Evolutionary conservation across 1,140 invertebrate genomes (phyloP), one percentile per base, ranked within the genome.

Genomic region (Spodoptera frugiperda): DNA sequence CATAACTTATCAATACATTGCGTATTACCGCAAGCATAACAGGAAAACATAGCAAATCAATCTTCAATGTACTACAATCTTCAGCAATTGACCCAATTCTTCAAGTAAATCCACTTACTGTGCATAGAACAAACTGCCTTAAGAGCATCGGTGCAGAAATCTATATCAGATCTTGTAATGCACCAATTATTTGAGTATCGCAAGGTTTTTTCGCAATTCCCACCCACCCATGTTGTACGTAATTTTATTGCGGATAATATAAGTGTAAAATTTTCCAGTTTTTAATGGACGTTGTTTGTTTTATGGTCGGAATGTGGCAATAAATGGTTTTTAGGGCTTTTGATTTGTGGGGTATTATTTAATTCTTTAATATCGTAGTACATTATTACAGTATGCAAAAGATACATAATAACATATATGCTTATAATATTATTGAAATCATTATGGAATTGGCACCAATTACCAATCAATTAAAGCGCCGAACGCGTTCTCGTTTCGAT

Each of bases 121-220:
- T n/a, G 33, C 9, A 39, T 5, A 70, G 30, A 54, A 9, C 17
- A 68, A 54, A 33, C 79, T 83, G 53, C 79, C 78, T 70, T 76
- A 57, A 75, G 51, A 54, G 54, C 82, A 84, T 61, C 84, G 80
- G 79, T 72, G 80, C 82, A 83, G 71, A 85, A 85, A 74, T 78
- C 61, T 82, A 82, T 86, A 89, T 89, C 87, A 54, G 85, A 86
- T 89, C 82, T 78, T 77, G 86, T 84, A 79, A 89, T 86, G 87
- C 85, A 87, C 87, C 85, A 89, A 84, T 87, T 89, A 83, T 59
- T 53, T 70, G 25, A 57, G 19, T 21, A 19, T 71, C 19, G 44
- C 61, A 57, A 70, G 57, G n/a, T 25, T 30, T 74, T 78, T 55
- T 25, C 76, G 74, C 78, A 77, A 78, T 68, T 25, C 25, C 25